Evolutionary conservation across 2,113 vertebrate species (phyloP).

Genomic region (Lepisosteus osseus): DNA sequence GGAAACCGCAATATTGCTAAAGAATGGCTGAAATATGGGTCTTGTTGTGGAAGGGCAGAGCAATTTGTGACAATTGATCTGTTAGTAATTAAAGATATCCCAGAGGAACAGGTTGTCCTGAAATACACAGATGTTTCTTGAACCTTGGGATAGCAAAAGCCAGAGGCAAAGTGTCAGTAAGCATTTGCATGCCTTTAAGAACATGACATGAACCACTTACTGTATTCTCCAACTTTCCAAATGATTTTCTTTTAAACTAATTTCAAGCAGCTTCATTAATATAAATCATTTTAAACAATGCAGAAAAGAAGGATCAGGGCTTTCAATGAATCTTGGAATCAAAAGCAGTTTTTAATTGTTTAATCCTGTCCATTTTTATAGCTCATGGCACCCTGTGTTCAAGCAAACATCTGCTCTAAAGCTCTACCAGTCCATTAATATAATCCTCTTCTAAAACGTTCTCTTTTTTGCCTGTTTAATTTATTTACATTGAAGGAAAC

Average conservation of each 20-base stretch:
- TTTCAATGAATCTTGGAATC: too few species aligned
- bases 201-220: not conserved
- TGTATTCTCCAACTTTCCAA: not conserved
- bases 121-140: not conserved
- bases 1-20: too few species aligned
- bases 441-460: too few species aligned
- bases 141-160: not conserved
- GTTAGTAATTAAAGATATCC: slow-evolving; percentile 5
- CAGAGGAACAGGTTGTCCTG: not conserved
- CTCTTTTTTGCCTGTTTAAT: too few species aligned
- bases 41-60: not conserved
- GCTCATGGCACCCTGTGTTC: too few species aligned
- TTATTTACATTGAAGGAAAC: too few species aligned
- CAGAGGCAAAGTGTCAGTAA: not conserved
- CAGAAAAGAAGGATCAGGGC: too few species aligned
- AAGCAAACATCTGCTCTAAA: too few species aligned
- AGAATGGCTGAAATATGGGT: not conserved
- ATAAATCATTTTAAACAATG: not conserved
- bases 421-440: too few species aligned
- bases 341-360: too few species aligned
- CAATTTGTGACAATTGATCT: not conserved
- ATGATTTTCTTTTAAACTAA: not conserved
- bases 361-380: too few species aligned
- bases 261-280: not conserved
- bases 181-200: not conserved